Conservation (phyloP, 2,797 vertebrate species). For the Cephalopachus bancanus region DNA sequence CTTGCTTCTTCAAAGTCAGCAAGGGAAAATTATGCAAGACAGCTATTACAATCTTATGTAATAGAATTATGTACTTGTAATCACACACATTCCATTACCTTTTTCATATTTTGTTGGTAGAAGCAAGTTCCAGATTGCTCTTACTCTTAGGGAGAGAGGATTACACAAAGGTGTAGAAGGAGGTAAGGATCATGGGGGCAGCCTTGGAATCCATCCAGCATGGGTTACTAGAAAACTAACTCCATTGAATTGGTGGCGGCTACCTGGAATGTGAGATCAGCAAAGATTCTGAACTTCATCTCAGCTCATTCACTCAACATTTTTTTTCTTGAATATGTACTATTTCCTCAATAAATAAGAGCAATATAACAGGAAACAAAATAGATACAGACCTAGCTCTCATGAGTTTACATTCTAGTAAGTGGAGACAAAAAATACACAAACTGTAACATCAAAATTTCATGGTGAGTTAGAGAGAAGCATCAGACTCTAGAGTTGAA, state of each 20-base stretch:
- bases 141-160: background rate
- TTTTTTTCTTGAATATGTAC: background rate
- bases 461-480: background rate
- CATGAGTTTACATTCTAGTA: background rate
- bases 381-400: background rate
- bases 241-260: background rate
- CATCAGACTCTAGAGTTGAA: background rate
- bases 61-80: background rate
- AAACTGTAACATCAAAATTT: background rate
- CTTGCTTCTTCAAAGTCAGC: conserved; percentile 29
- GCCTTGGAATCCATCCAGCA: background rate
- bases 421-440: background rate
- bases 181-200: background rate
- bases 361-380: background rate
- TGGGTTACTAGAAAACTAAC: background rate
- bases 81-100: background rate
- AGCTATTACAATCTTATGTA: background rate
- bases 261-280: background rate
- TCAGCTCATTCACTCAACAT: background rate
- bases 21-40: background rate
- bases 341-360: background rate
- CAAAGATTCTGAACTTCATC: background rate
- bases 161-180: background rate
- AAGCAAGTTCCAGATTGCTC: conserved; percentile 2
- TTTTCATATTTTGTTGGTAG: background rate